A percentile compares a stretch with the other conserved stretches of the same genome.
Conservation (phyloP, 35 echinoderm and acorn worm genomes). For the Apostichopus californicus region DNA sequence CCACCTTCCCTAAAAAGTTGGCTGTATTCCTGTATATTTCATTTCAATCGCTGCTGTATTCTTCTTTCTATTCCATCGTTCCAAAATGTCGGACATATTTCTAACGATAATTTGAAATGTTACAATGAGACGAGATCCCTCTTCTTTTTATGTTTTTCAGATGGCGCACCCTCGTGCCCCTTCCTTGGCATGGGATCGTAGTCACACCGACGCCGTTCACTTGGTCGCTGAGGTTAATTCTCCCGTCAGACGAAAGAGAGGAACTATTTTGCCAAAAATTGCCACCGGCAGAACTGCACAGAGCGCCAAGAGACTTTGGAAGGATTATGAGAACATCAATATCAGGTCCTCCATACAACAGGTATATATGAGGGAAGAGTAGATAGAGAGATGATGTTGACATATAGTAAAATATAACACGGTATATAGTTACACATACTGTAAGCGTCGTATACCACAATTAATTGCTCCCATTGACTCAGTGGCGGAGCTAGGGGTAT, state of each 20-base stretch:
- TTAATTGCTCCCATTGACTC: too few relatives aligned
- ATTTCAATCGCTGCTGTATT: too few relatives aligned
- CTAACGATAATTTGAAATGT: neutral
- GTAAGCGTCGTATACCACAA: too few relatives aligned
- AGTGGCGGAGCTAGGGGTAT: too few relatives aligned
- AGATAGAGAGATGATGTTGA: too few relatives aligned
- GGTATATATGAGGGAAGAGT: neutral
- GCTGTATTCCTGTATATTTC: too few relatives aligned
- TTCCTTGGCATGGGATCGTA: neutral
- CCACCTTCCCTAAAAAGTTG: too few relatives aligned
- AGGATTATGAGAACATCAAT: conserved; percentile 37
- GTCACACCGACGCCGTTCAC: conserved; percentile 4
- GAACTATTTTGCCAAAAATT: conserved; percentile 26
- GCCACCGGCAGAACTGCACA: conserved; percentile 22
- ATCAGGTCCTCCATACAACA: conserved; percentile 32
- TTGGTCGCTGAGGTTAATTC: conserved; percentile 19
- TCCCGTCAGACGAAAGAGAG: neutral
- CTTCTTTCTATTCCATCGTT: too few relatives aligned
- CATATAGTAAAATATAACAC: too few relatives aligned
- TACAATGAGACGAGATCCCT: neutral
- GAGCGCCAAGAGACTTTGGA: conserved; percentile 38
- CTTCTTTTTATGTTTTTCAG: neutral
- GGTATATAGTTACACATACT: too few relatives aligned
- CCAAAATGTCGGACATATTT: neutral
- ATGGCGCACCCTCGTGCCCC: neutral